phyloP scores from a whole-genome alignment of 35 echinoderm and acorn worm species.

The Lytechinus pictus region DNA sequence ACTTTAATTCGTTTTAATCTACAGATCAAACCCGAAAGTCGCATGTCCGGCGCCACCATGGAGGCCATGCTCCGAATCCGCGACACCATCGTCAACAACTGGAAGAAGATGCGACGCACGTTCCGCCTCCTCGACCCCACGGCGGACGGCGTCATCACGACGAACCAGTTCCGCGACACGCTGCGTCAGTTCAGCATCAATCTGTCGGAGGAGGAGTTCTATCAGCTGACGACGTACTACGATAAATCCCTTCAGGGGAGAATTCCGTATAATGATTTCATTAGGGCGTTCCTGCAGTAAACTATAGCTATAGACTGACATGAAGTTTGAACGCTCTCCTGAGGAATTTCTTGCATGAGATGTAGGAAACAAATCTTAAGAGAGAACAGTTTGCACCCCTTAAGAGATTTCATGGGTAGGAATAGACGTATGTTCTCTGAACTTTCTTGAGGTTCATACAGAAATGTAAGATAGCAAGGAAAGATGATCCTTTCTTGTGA shows the following conservation, averaged over 20 bases:
- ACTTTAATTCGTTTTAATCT: background rate
- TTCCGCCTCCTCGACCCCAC: slow-evolving; percentile 83
- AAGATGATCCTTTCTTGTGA: background rate
- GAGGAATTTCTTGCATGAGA: background rate
- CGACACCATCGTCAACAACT: slow-evolving; percentile 75
- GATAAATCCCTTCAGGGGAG: slow-evolving; percentile 87
- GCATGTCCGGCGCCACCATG: slow-evolving; percentile 70
- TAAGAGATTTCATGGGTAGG: background rate
- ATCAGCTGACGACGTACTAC: slow-evolving; percentile 94
- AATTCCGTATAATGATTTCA: slow-evolving; percentile 97
- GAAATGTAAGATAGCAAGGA: background rate
- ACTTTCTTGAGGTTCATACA: background rate
- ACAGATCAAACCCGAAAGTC: slow-evolving; percentile 66
- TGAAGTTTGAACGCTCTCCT: background rate
- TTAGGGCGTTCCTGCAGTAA: slow-evolving; percentile 91
- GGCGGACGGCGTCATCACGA: slow-evolving; percentile 72
- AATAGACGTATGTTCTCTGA: background rate
- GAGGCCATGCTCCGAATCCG: slow-evolving; percentile 89
- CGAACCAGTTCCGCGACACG: slow-evolving; percentile 77
- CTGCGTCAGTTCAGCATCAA: slow-evolving; percentile 95
- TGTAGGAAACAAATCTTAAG: background rate
- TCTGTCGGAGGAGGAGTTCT: slow-evolving; percentile 95
- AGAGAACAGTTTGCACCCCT: too few relatives aligned
- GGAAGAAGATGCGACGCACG: slow-evolving; percentile 91
- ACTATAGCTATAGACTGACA: background rate